A percentile compares a stretch with the other conserved stretches of the same genome.
Conservation (phyloP, 1,140 invertebrate species). For the Apocrypta bakeri region DNA sequence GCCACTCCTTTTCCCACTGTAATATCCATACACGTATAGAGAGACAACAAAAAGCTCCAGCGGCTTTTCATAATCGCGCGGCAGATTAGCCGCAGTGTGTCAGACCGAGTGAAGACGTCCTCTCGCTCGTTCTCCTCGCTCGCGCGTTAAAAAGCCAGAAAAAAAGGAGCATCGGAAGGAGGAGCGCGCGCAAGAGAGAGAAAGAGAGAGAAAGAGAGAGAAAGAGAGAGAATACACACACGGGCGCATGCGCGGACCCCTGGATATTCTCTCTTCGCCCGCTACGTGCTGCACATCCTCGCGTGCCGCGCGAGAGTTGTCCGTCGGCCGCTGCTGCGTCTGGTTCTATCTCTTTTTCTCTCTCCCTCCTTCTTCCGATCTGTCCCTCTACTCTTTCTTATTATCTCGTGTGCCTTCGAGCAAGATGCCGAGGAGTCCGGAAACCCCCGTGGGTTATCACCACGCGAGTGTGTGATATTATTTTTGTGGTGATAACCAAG, state of each 20-base stretch:
- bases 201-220: background rate
- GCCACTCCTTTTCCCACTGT: background rate
- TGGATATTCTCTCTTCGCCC: background rate
- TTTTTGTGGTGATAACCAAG: no score
- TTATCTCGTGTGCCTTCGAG: background rate
- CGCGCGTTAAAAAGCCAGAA: background rate
- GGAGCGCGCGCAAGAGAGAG: conserved; percentile 28
- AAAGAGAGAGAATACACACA: background rate
- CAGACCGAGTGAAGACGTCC: conserved; percentile 23
- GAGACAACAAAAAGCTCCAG: background rate
- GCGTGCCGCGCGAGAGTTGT: conserved; percentile 20
- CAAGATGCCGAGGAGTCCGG: background rate
- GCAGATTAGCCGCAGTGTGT: conserved; percentile 35
- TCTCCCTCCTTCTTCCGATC: no score
- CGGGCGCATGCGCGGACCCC: conserved; percentile 47
- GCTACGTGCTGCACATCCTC: conserved; percentile 25
- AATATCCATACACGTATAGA: background rate
- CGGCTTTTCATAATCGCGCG: background rate
- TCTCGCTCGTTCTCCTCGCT: background rate
- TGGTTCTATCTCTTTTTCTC: background rate
- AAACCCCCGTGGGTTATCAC: background rate
- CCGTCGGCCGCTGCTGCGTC: conserved; percentile 3
- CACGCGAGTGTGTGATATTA: background rate
- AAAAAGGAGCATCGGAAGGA: conserved; percentile 35
- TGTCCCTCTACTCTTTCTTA: no score